These are phyloP conservation scores for Rhinophrynus dorsalis DNA, from an alignment of 2,797 vertebrate genomes.

Conservation along the genomic window DNA sequence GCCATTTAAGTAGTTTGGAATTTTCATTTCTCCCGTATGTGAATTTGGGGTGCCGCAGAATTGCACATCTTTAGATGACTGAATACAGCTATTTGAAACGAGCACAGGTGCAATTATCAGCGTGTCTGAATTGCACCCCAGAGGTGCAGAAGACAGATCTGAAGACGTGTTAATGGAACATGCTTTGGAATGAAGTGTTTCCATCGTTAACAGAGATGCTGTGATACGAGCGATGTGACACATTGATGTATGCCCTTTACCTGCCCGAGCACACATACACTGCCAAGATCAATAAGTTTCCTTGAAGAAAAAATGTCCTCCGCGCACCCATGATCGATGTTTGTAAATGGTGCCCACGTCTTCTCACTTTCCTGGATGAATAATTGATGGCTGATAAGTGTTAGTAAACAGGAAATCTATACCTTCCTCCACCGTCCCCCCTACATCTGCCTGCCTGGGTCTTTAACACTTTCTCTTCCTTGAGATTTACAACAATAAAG, in stretches of 20 bases:
- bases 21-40: too few species aligned
- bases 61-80: too few species aligned
- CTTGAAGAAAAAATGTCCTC: constrained; percentile 20
- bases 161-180: neutral
- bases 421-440: neutral
- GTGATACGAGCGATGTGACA: neutral
- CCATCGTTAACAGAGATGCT: neutral
- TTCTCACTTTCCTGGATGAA: constrained; percentile 39
- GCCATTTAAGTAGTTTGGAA: too few species aligned
- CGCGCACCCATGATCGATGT: constrained; percentile 24
- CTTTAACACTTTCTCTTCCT: neutral
- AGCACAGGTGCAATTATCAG: too few species aligned
- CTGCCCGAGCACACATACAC: neutral
- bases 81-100: too few species aligned
- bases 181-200: neutral
- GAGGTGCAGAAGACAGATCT: too few species aligned
- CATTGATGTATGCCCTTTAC: constrained; percentile 4
- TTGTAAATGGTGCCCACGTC: constrained; percentile 12
- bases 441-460: neutral
- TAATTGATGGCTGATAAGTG: constrained; percentile 44
- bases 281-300: constrained; percentile 31
- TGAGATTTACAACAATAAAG: neutral
- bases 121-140: too few species aligned
- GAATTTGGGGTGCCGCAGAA: too few species aligned
- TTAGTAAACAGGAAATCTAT: constrained; percentile 41